These are phyloP conservation scores for Physocephala rufipes DNA, from an alignment of 2,888 invertebrate species.

Conservation along the genomic window DNA sequence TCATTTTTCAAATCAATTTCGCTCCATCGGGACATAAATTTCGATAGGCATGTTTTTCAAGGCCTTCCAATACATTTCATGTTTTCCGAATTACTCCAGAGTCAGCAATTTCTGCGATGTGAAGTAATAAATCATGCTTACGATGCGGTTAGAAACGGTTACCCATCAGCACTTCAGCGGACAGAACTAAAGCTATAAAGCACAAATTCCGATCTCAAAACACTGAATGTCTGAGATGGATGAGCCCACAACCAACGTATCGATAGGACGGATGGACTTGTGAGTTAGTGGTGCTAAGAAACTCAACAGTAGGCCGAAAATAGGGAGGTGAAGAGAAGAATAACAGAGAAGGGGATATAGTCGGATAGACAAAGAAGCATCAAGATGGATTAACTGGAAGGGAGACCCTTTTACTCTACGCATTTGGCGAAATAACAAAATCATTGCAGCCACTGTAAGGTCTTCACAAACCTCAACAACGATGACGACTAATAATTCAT, in stretches of 20 bases:
- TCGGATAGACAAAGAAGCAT: background rate
- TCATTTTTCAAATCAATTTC: too few relatives aligned
- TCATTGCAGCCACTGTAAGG: slow-evolving; percentile 27
- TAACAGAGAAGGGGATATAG: too few relatives aligned
- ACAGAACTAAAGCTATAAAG: slow-evolving; percentile 17
- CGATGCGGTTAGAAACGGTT: background rate
- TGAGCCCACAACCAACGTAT: background rate
- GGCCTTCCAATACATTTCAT: too few relatives aligned
- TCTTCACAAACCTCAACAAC: background rate
- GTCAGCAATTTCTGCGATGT: background rate
- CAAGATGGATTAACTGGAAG: background rate
- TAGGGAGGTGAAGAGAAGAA: too few relatives aligned
- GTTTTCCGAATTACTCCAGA: background rate
- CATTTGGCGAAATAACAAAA: slow-evolving; percentile 32
- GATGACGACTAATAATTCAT: slow-evolving; percentile 32
- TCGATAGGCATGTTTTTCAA: too few relatives aligned
- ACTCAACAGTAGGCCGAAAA: too few relatives aligned
- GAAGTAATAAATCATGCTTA: slow-evolving; percentile 24
- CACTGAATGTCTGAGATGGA: background rate
- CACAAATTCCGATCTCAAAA: slow-evolving; percentile 1
- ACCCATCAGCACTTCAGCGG: slow-evolving; percentile 31
- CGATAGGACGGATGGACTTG: too few relatives aligned
- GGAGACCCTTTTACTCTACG: background rate
- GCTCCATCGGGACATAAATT: too few relatives aligned
- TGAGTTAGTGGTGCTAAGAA: too few relatives aligned